Evolutionary conservation across 2,113 vertebrate genomes (phyloP).

Genomic region (Mastomys natalensis): DNA sequence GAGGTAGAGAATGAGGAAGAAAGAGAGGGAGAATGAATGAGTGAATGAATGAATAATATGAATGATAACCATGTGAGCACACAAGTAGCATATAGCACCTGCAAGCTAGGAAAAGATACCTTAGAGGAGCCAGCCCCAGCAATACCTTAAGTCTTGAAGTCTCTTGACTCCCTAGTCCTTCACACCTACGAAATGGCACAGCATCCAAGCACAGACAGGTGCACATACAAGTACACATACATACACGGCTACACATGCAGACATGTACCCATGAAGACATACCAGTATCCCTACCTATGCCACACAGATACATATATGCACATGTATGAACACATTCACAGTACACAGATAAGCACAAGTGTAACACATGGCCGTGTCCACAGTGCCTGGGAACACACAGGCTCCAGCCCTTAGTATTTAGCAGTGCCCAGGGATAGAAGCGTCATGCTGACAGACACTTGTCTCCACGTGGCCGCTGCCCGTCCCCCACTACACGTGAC

Average conservation of each 20-base stretch:
- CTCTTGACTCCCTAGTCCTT: background rate
- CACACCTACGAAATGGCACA: too few species aligned
- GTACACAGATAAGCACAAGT: accelerated
- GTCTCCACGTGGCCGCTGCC: background rate
- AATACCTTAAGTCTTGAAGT: background rate
- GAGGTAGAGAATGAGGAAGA: background rate
- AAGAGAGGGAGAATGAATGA: accelerated
- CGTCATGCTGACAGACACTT: accelerated
- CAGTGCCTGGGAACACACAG: background rate
- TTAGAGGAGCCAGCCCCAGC: too few species aligned
- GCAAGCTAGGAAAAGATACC: background rate
- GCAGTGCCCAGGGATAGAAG: background rate
- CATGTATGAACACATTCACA: background rate
- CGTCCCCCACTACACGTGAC: accelerated
- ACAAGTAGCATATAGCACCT: background rate
- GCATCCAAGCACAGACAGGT: background rate
- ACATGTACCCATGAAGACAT: background rate
- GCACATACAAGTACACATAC: too few species aligned
- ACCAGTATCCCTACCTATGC: background rate
- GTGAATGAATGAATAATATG: background rate
- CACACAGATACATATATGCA: background rate
- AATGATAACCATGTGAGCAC: too few species aligned
- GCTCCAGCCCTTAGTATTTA: accelerated
- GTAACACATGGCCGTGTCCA: accelerated
- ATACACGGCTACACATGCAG: too few species aligned